Percentiles rank a stretch among this genome's conserved stretches.
These are phyloP conservation scores for Pseudonaja textilis DNA, from an alignment of 2,113 vertebrate species.

Conservation along the genomic window DNA sequence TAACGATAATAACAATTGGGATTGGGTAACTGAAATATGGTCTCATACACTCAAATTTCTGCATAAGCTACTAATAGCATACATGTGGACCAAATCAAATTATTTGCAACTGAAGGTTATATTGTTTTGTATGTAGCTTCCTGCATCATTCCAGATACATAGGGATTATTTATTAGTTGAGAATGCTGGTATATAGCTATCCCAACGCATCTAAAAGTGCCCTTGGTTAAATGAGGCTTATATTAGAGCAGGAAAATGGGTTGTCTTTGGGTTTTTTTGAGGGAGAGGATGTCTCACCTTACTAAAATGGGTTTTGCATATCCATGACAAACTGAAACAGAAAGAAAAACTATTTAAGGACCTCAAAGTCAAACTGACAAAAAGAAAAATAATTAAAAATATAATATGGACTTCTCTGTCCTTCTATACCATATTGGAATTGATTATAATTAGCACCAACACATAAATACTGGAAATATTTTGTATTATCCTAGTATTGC, in stretches of 20 bases:
- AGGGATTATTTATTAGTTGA: background rate
- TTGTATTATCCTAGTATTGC: background rate
- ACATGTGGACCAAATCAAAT: background rate
- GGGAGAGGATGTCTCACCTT: no score
- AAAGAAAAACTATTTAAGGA: background rate
- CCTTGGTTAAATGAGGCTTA: background rate
- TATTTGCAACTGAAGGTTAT: background rate
- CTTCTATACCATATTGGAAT: background rate
- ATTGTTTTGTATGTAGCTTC: background rate
- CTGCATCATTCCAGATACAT: background rate
- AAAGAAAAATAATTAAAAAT: background rate
- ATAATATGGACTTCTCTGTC: background rate
- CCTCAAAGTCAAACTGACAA: background rate
- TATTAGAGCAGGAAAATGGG: background rate
- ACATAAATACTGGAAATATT: background rate
- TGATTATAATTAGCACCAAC: background rate
- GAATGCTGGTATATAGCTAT: background rate
- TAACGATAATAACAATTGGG: background rate
- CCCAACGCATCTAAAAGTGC: background rate
- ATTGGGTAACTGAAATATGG: background rate
- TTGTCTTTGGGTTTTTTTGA: background rate
- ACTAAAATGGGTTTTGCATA: background rate
- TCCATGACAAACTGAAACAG: background rate
- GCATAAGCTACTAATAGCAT: background rate
- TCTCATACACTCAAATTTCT: background rate